phyloP scores from a whole-genome alignment of 2,888 invertebrate genomes.

The Pterobdella sp. region DNA sequence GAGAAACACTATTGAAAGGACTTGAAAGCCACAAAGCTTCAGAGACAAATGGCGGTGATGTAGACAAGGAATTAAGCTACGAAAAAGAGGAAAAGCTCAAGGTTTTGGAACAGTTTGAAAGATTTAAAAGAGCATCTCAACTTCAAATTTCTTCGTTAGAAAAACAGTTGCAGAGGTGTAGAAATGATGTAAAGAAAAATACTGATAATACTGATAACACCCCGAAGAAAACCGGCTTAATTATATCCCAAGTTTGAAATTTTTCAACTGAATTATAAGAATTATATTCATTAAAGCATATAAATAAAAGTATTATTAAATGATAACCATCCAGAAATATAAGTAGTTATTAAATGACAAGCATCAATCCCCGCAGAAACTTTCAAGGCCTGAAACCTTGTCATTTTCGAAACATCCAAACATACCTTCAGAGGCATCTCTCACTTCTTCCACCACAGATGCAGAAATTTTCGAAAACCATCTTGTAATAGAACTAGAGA shows the following conservation, averaged over 20 bases:
- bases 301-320: too few relatives aligned
- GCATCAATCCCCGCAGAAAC: constrained; percentile 7
- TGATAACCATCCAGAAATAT: too few relatives aligned
- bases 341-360: too few relatives aligned
- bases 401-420: constrained; percentile 2
- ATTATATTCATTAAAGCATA: too few relatives aligned
- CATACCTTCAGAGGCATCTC: too few relatives aligned
- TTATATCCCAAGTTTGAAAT: not conserved
- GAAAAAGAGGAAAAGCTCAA: constrained; percentile 42
- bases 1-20: not conserved
- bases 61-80: constrained; percentile 21
- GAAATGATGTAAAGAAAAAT: not conserved
- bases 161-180: not conserved
- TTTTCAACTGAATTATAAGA: too few relatives aligned
- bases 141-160: not conserved
- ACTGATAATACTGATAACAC: not conserved
- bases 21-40: not conserved
- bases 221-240: not conserved
- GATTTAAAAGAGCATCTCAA: constrained; percentile 38
- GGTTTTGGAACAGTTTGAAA: constrained; percentile 41
- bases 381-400: constrained; percentile 15
- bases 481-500: constrained; percentile 23
- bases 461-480: not conserved
- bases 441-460: not conserved
- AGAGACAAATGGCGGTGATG: not conserved